These are phyloP conservation scores for Scrobipalpa atriplicella DNA, from an alignment of 2,888 invertebrate species.

Conservation along the genomic window DNA sequence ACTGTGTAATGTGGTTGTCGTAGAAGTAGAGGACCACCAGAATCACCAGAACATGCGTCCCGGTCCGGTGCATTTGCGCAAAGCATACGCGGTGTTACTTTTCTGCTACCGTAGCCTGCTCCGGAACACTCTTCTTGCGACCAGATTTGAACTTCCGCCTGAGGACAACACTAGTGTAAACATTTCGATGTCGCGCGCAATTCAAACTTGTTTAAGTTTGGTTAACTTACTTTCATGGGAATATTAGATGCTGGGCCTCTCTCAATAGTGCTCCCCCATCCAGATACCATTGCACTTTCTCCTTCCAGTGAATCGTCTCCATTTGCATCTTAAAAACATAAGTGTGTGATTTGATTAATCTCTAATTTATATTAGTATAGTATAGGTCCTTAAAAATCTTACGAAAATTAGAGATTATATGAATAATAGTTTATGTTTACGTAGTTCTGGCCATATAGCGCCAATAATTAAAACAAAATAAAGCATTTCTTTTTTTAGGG, in stretches of 20 bases:
- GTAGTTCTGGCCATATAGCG: no score
- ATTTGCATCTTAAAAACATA: slow-evolving; percentile 51
- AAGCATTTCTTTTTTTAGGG: no score
- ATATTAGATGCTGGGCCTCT: slow-evolving; percentile 85
- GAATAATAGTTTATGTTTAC: no score
- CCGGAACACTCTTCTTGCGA: slow-evolving; percentile 86
- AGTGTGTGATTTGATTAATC: neutral
- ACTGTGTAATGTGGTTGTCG: slow-evolving; percentile 84
- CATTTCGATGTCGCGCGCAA: neutral
- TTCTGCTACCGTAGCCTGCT: slow-evolving; percentile 86
- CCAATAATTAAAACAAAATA: no score
- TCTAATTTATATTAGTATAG: neutral
- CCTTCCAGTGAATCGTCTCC: slow-evolving; percentile 71
- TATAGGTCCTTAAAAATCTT: no score
- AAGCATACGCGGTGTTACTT: slow-evolving; percentile 89
- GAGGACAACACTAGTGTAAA: slow-evolving; percentile 46
- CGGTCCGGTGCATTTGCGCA: slow-evolving; percentile 89
- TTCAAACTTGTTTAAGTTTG: slow-evolving; percentile 36
- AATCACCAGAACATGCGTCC: slow-evolving; percentile 90
- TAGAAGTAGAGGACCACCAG: slow-evolving; percentile 88
- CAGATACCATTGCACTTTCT: slow-evolving; percentile 85
- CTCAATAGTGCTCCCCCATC: slow-evolving; percentile 89
- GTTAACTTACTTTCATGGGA: slow-evolving; percentile 84
- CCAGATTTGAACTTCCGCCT: slow-evolving; percentile 86
- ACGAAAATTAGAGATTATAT: no score